These are phyloP conservation scores for Acropternis orthonyx DNA, from an alignment of 2,797 vertebrate genomes.

Conservation along the genomic window DNA sequence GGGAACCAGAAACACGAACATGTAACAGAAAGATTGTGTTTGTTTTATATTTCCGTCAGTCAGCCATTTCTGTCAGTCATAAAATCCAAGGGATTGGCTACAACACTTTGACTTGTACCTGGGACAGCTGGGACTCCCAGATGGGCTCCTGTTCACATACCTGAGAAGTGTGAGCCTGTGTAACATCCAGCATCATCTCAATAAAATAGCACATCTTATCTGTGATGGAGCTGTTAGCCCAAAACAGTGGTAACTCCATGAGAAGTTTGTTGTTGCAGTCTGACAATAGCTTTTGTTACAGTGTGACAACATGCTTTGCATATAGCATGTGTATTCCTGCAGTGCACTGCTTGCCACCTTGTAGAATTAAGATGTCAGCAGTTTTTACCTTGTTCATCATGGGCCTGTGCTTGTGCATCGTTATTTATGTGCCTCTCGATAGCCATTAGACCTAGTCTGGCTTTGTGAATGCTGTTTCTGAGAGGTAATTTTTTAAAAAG, in stretches of 20 bases:
- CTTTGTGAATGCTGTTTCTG: not conserved
- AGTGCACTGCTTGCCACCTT: not conserved
- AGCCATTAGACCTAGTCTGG: not conserved
- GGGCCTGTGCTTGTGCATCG: not conserved
- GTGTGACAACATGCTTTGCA: not conserved
- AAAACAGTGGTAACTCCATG: not conserved
- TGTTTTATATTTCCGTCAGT: not conserved
- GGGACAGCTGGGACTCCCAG: not conserved
- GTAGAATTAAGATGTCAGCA: not conserved
- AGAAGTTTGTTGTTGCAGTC: not conserved
- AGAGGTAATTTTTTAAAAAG: not conserved
- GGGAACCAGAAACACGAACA: not conserved
- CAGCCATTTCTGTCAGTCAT: not conserved
- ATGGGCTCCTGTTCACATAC: not conserved
- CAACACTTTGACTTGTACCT: not conserved
- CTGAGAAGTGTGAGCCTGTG: not conserved
- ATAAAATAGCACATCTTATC: not conserved
- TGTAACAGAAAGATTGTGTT: not conserved
- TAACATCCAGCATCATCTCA: not conserved
- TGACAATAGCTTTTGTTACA: not conserved
- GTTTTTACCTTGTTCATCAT: not conserved
- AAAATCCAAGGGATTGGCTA: not conserved
- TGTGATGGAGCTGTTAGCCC: not conserved
- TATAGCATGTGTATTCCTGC: not conserved
- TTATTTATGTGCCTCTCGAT: not conserved